Base-by-base conservation (phyloP, 2,113 vertebrate species). In the Athene noctua region DNA sequence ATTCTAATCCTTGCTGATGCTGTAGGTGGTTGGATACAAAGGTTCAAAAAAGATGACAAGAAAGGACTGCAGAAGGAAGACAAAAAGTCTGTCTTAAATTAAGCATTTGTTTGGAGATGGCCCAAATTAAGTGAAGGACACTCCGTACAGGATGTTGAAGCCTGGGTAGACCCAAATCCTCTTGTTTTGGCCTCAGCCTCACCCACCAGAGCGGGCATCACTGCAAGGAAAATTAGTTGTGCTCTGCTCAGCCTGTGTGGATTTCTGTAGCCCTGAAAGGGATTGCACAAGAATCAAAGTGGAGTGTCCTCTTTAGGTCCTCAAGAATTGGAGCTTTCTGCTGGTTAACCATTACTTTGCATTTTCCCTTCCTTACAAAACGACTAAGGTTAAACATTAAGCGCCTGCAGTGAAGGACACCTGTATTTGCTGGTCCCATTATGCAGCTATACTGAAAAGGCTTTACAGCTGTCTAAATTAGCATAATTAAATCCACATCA, bases 401-500 rank as follows among this genome's bases (percentile, higher is more conserved):
- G 94, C 95, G 86, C 97, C 97, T 97, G 97, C 97, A 97, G 98
- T 87, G 97, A 98, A 98, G 98, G 98, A 98, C 99, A 99, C 99
- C 99, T 99, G 99, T 98, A 98, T 98, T 97, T 97, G 96, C 97
- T 96, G 93, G 97, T 98, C 96, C 98, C 97, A 98, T 99, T 98
- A 98, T 98, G 96, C 95, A 85, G 95, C 97, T 94, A 66, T 84
- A 74, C 95, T 95, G 96, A 97, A 96, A 97, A 97, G 95, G 97
- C 98, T 98, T 98, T 98, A 98, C 98, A 98, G 98, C 98, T 98
- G 97, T 97, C 98, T 95, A 97, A 98, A 99, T 99, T 99, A 99
- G 98, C 99, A 99, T 99, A 99, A 99, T 99, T 99, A 99, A 99
- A 99, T 99, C 98, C 98, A 98, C 98, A 99, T 99, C 99, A 99